Conservation (phyloP, 2,797 vertebrate species). For the Enoplosus armatus region DNA sequence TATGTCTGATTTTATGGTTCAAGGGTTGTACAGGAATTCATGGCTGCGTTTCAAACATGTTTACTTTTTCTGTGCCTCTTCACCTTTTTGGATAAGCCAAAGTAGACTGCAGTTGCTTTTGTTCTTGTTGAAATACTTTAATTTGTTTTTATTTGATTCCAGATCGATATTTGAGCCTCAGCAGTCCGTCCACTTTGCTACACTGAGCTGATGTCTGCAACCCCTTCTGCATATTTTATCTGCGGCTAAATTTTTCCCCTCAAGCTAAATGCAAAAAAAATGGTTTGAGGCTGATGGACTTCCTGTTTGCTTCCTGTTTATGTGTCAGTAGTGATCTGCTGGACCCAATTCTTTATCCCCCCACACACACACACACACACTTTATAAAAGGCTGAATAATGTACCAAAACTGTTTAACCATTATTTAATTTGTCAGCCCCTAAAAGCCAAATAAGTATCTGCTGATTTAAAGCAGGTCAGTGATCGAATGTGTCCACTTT, state of each 20-base stretch:
- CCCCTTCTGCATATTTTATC: slow-evolving; percentile 64
- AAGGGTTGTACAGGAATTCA: slow-evolving; percentile 78
- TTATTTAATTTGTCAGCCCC: slow-evolving; percentile 53
- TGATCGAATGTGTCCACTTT: slow-evolving; percentile 51
- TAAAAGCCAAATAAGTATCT: slow-evolving; percentile 67
- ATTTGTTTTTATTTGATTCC: slow-evolving; percentile 70
- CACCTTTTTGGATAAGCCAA: slow-evolving; percentile 86
- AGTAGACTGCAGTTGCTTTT: slow-evolving; percentile 87
- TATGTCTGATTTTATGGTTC: slow-evolving; percentile 68
- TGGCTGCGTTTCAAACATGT: slow-evolving; percentile 73
- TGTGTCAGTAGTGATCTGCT: slow-evolving; percentile 62
- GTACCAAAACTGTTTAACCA: slow-evolving; percentile 62
- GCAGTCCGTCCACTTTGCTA: slow-evolving; percentile 81
- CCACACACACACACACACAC: no score
- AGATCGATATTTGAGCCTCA: slow-evolving; percentile 73
- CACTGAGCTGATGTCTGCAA: slow-evolving; percentile 69
- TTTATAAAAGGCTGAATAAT: slow-evolving; percentile 54
- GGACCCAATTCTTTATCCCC: slow-evolving; percentile 23
- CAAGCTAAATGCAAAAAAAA: slow-evolving; percentile 46
- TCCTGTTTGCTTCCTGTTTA: slow-evolving; percentile 71
- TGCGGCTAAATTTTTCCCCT: slow-evolving; percentile 59
- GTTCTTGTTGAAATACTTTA: slow-evolving; percentile 60
- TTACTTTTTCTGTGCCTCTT: slow-evolving; percentile 85
- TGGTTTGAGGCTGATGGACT: slow-evolving; percentile 56
- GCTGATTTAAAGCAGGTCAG: slow-evolving; percentile 51